Base-by-base conservation (phyloP, 2,113 vertebrate genomes). In the Patagioenas fasciata region DNA sequence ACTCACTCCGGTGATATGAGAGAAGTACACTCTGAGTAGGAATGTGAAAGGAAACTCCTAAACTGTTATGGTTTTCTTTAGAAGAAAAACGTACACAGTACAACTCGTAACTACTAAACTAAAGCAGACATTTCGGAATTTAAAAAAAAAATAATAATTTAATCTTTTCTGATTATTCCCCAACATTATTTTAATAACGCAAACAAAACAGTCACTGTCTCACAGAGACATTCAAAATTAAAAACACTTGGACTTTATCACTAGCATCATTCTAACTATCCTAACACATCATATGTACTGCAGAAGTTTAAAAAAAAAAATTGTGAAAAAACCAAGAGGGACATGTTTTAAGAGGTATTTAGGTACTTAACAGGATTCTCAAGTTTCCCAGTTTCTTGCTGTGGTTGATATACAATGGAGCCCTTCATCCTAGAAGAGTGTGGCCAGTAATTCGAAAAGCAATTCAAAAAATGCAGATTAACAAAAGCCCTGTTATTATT, bases 61-160 rank as follows among this genome's bases (percentile, higher is more conserved):
- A 48, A 40, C 2, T 1, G 0, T 17, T 66, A 26, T 42, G 3
- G 1, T 19, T 34, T 42, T 57, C 78, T 64, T 50, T 15, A 4
- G 34, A 71, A 84, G 13, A 57, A 40, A 84, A 64, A 57, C 24
- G 10, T 38, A 50, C 50, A 71, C 11, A 51, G 2, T 51, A 57
- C 42, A 71, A 15, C 50, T 62, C 20, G 48, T 25, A 69, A 56
- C 31, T n/a, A 56, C 50, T 64, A 57, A 74, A 56, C 34, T 53
- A 25, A 54, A 67, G 12, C 9, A 14, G 17, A 5, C 20, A 34
- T 74, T 61, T 86, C 38, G 21, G 67, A 80, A 86, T 48, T 44
- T 19, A 16, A 19, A 67, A 61, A 60, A 67, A 48, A 12, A 10
- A 15, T 31, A 85, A 73, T 54, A 67, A 67, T 66, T 54, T 66